These are phyloP conservation scores for Plecotus auritus DNA, from an alignment of 2,113 vertebrate genomes.

Conservation along the genomic window DNA sequence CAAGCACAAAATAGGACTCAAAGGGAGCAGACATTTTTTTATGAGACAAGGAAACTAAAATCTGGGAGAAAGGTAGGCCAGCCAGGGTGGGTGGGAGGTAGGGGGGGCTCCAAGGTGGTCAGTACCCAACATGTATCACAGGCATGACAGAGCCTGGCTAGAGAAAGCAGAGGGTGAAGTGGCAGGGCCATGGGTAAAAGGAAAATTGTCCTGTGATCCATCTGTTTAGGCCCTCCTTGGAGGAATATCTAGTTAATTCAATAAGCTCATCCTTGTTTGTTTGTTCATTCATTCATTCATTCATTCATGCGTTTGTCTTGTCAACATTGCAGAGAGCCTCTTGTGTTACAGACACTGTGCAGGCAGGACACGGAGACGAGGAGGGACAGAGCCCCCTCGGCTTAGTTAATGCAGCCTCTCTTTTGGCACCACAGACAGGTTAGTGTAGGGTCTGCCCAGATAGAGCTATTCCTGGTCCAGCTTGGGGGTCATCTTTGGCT, in stretches of 20 bases:
- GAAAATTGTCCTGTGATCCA: neutral
- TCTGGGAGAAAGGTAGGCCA: neutral
- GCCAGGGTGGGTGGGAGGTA: neutral
- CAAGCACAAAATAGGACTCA: neutral
- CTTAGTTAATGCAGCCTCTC: neutral
- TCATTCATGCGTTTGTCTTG: neutral
- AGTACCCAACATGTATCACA: neutral
- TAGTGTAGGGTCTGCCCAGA: neutral
- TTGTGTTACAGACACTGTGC: neutral
- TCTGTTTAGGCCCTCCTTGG: neutral
- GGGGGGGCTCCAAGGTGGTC: rapidly evolving
- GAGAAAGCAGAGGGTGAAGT: neutral
- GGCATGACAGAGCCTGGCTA: neutral
- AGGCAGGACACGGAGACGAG: neutral
- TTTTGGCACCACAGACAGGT: neutral
- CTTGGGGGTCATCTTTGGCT: neutral
- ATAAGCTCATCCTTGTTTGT: neutral
- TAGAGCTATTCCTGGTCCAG: no score
- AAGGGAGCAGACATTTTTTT: neutral
- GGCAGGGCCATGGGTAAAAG: neutral
- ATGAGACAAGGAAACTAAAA: neutral
- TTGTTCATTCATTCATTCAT: neutral
- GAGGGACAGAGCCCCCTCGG: neutral
- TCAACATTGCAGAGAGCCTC: neutral
- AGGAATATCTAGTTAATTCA: neutral